phyloP scores from a whole-genome alignment of 2,797 vertebrate genomes.

The Falco columbarius region DNA sequence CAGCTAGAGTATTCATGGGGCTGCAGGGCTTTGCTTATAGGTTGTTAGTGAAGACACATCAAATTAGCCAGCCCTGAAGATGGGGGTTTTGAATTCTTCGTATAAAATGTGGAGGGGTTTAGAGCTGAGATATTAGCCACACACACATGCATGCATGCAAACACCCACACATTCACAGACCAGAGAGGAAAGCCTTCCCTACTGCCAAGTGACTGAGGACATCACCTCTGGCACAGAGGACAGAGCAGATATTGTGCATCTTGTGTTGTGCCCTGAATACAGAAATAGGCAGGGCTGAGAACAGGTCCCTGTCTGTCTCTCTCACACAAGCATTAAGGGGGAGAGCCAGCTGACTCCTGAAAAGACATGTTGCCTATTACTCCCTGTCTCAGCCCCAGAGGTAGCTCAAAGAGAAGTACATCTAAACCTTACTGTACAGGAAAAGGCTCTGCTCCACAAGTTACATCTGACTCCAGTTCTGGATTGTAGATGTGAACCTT shows the following conservation, averaged over 20 bases:
- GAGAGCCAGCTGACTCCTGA: not conserved
- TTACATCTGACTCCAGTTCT: not conserved
- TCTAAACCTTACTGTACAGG: not conserved
- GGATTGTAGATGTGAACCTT: not conserved
- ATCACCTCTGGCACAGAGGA: not conserved
- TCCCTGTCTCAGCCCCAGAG: not conserved
- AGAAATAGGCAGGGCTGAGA: not conserved
- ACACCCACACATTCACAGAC: not conserved
- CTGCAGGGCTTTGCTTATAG: not conserved
- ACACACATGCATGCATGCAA: not conserved
- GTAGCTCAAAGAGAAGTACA: not conserved
- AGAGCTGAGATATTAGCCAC: not conserved
- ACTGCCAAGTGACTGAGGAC: not conserved
- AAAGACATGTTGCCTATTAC: not conserved
- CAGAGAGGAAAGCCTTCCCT: not conserved
- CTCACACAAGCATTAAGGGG: not conserved
- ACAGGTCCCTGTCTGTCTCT: not conserved
- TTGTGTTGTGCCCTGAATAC: not conserved
- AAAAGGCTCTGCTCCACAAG: not conserved
- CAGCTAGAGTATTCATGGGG: not conserved
- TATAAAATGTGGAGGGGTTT: not conserved
- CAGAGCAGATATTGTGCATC: not conserved
- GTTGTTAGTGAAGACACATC: not conserved
- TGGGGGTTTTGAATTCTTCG: not conserved
- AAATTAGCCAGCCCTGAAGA: not conserved